phyloP scores from a whole-genome alignment of 2,797 vertebrate genomes.

The Lithobates sylvaticus region DNA sequence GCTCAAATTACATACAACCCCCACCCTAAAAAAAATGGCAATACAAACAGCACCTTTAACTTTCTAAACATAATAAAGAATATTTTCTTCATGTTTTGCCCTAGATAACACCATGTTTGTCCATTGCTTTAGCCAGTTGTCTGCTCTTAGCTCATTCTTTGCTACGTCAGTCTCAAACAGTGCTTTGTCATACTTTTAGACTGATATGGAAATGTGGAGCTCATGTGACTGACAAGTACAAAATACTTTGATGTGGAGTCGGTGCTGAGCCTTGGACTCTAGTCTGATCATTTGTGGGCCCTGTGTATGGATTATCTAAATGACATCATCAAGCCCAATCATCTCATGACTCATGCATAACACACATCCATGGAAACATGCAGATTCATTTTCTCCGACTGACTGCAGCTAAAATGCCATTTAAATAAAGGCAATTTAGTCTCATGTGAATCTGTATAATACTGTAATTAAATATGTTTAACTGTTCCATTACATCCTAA shows the following conservation, averaged over 20 bases:
- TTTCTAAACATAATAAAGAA: no score
- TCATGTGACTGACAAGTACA: neutral
- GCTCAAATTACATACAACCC: no score
- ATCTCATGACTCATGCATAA: conserved; percentile 36
- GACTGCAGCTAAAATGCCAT: conserved; percentile 13
- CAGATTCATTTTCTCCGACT: conserved; percentile 23
- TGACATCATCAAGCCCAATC: neutral
- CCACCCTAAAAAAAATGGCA: no score
- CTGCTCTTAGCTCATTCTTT: neutral
- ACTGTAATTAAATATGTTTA: conserved; percentile 46
- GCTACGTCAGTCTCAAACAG: neutral
- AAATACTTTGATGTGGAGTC: conserved; percentile 8
- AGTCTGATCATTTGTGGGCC: neutral
- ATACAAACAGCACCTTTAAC: no score
- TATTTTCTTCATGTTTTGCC: no score
- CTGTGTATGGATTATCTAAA: conserved; percentile 4
- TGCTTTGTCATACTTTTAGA: neutral
- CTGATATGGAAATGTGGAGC: neutral
- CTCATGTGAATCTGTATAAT: conserved; percentile 19
- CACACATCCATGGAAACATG: conserved; percentile 24
- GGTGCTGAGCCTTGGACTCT: neutral
- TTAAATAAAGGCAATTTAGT: conserved; percentile 42
- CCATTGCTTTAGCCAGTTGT: no score
- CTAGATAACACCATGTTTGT: no score
- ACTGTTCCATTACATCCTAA: conserved; percentile 39